Percentiles rank a stretch among this genome's conserved stretches.
Evolutionary conservation across 2,113 vertebrate genomes (phyloP).

Genomic region (Xyrauchen texanus): DNA sequence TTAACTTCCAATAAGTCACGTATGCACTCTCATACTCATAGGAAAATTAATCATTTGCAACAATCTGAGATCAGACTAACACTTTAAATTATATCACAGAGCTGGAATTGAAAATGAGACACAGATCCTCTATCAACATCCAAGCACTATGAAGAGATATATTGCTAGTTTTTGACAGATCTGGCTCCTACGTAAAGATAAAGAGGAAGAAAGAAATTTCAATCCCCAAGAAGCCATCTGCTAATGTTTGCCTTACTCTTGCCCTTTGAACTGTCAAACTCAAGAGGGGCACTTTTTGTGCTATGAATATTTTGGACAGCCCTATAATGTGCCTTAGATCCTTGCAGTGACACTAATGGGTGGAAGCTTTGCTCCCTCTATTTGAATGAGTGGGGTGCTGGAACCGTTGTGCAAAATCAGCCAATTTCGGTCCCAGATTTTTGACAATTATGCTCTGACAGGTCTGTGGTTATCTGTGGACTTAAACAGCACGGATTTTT

Average conservation of each 20-base stretch:
- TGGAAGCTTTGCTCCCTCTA: constrained; percentile 35
- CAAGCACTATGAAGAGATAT: not conserved
- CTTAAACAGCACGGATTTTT: constrained; percentile 17
- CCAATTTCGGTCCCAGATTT: constrained; percentile 7
- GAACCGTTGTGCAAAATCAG: constrained; percentile 35
- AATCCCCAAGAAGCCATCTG: not conserved
- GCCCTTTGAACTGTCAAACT: constrained; percentile 53
- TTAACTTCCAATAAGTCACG: not conserved
- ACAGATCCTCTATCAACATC: not conserved
- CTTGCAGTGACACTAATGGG: constrained; percentile 42
- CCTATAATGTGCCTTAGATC: constrained; percentile 45
- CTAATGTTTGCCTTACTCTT: constrained; percentile 13
- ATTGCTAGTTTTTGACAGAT: not conserved
- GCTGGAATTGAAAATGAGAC: not conserved
- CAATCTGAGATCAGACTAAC: not conserved
- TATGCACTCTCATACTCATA: not conserved
- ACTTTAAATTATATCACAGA: not conserved
- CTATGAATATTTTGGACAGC: constrained; percentile 47
- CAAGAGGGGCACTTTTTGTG: constrained; percentile 49
- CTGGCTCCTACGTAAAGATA: constrained; percentile 12
- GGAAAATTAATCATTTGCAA: not conserved
- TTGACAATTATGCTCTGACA: constrained; percentile 11
- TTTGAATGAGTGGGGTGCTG: constrained; percentile 41
- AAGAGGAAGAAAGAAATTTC: constrained; percentile 29
- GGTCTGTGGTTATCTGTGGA: constrained; percentile 20